Evolutionary conservation across 2,888 invertebrate species (phyloP), one percentile per base, ranked within the genome.

Genomic region (Brenthis daphne): DNA sequence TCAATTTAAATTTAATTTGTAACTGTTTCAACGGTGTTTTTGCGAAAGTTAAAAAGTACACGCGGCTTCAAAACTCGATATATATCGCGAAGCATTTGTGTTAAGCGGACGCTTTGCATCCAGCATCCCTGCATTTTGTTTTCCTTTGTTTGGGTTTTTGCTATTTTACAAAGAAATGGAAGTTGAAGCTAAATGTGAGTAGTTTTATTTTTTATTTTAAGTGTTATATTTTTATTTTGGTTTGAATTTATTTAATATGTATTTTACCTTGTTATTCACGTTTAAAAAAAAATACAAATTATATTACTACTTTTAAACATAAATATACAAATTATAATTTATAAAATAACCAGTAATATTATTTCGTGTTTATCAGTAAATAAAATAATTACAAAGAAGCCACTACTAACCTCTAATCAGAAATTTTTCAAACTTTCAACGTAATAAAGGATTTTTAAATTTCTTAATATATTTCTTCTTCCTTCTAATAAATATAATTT

Each of bases 131-230:
- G 76, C 77, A 76, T 76, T 80, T 81, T 78, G 78, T 79, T 70
- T 61, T 74, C 74, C 77, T 76, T 76, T 77, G 76, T 76, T 74
- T 68, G 69, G 58, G 75, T 67, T 68, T 69, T 72, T 74, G 76
- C 57, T 47, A 53, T 64, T 77, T 75, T 60, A 48, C 60, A 71
- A 73, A 83, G 77, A 79, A 69, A 91, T 91, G 91, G 91, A 91
- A 85, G 83, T 91, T 76, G 87, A 85, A 82, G 87, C 80, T 53
- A 89, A 89, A 87, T 83, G 91, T 91, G 79, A 90, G 91, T 68
- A 65, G 68, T 68, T 51, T 69, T 67, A 64, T 56, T 67, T 20
- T 51, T 68, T 76, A 12, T 43, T 60, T 56, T 55, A 20, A 50
- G 29, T 61, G 48, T 53, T 20, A 16, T 55, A 24, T 58, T 14